Base-by-base conservation (phyloP, 2,888 invertebrate genomes). In the Drosophila putrida region DNA sequence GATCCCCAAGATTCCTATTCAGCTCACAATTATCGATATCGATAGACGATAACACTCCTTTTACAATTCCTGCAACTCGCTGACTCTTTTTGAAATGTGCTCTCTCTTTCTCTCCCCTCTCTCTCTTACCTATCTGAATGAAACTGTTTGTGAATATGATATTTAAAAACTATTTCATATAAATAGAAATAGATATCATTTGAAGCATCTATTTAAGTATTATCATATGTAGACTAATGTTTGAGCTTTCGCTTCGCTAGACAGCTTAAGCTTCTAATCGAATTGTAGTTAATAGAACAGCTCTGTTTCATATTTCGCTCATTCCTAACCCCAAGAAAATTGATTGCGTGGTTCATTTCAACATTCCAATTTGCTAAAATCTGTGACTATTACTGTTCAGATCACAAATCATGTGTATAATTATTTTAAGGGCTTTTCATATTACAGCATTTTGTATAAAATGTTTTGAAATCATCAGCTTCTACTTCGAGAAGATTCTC, bases 191-290 rank as follows among this genome's bases (percentile, higher is more conserved):
- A 39, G 9, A 47, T 41, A 25, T 58, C 63, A 74, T 73, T 55
- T 59, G 4, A 5, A 55, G 60, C 58, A 71, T 59, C 49, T 61
- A 8, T 62, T 31, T 31, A 31, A 31, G 31, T 31, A 6, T 31
- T 6, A 20, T 66, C 58, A 62, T 60, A 20, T 4, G 10, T 33
- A 10, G 46, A 6, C n/a, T 58, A 6, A 38, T 15, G n/a, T 50
- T 41, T 33, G 15, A 53, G 57, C 46, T 54, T 15, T 36, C 38
- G 66, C 71, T 71, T 65, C 2, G 27, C 44, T 36, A 38, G 43
- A 38, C 36, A 6, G 36, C 6, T 20, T 25, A 36, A 25, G 51
- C 51, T 51, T 38, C n/a, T 27, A 9, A 50, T 36, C 3, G 20
- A 36, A 36, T 9, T 13, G 36, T 38, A 38, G 13, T 13, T 51